Evolutionary conservation across 2,888 invertebrate genomes (phyloP).

Genomic region (Criorhina ranunculi): DNA sequence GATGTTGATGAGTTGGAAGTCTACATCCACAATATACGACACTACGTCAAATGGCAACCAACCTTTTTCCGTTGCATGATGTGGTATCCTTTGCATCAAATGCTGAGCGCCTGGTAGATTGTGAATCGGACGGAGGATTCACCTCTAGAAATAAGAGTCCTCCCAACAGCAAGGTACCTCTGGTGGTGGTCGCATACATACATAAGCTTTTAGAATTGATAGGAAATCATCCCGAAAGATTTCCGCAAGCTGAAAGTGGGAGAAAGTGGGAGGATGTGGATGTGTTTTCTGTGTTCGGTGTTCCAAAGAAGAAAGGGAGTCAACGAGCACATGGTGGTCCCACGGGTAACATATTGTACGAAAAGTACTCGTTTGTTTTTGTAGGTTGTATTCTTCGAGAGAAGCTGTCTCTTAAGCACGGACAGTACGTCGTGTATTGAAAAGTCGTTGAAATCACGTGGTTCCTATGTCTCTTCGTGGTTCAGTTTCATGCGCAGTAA

Average conservation of each 20-base stretch:
- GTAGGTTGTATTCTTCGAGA: constrained; percentile 59
- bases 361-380: constrained; percentile 74
- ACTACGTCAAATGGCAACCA: constrained; percentile 80
- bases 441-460: constrained; percentile 57
- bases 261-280: constrained; percentile 61
- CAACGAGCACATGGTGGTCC: constrained; percentile 78
- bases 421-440: constrained; percentile 37
- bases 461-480: constrained; percentile 48
- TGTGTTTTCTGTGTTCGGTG: constrained; percentile 71
- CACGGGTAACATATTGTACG: constrained; percentile 78
- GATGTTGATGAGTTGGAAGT: constrained; percentile 73
- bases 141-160: constrained; percentile 48
- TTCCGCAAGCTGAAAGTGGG: constrained; percentile 61
- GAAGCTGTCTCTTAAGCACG: constrained; percentile 57
- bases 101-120: constrained; percentile 62
- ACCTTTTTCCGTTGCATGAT: constrained; percentile 47
- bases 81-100: constrained; percentile 13
- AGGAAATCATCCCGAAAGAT: constrained; percentile 77
- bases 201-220: constrained; percentile 77
- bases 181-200: constrained; percentile 34
- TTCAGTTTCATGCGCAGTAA: constrained; percentile 58
- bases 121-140: constrained; percentile 32
- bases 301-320: constrained; percentile 66
- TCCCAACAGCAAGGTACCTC: constrained; percentile 33
- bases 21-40: constrained; percentile 75